A percentile compares a stretch with the other conserved stretches of the same genome.
These are phyloP conservation scores for Cataglyphis altisquamis DNA, from an alignment of 2,888 invertebrate species.

Conservation along the genomic window DNA sequence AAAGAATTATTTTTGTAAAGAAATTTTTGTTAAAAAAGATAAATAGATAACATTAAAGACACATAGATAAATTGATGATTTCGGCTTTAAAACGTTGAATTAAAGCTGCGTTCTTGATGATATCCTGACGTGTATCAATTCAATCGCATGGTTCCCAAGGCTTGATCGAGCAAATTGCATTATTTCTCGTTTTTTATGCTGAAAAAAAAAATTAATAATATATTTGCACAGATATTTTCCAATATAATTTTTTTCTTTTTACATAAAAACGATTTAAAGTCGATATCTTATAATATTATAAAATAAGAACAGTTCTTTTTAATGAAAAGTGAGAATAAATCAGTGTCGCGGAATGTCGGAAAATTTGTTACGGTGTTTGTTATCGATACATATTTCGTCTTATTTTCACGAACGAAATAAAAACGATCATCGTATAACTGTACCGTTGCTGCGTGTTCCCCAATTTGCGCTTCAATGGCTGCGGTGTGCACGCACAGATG, in stretches of 20 bases:
- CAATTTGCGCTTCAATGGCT: slow-evolving; percentile 53
- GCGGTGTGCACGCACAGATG: slow-evolving; percentile 34
- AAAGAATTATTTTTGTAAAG: background rate
- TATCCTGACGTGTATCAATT: background rate
- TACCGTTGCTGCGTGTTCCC: slow-evolving; percentile 27
- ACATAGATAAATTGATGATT: background rate
- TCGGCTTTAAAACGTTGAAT: background rate
- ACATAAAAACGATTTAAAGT: background rate
- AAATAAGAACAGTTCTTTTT: background rate
- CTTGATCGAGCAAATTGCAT: background rate
- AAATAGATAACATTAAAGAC: too few species aligned
- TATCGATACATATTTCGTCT: slow-evolving; percentile 6
- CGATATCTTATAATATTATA: background rate
- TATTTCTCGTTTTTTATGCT: background rate
- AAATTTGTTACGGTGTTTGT: background rate
- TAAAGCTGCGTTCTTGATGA: background rate
- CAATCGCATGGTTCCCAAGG: background rate
- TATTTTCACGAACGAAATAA: slow-evolving; percentile 43
- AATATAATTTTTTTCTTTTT: background rate
- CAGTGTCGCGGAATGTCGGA: background rate
- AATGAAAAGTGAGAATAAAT: background rate
- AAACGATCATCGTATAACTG: slow-evolving; percentile 40
- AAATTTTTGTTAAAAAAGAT: background rate
- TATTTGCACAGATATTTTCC: background rate
- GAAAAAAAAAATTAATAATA: background rate